Evolutionary conservation across 2,888 invertebrate species (phyloP), one percentile per base, ranked within the genome.

Genomic region (Cerastis leucographa): DNA sequence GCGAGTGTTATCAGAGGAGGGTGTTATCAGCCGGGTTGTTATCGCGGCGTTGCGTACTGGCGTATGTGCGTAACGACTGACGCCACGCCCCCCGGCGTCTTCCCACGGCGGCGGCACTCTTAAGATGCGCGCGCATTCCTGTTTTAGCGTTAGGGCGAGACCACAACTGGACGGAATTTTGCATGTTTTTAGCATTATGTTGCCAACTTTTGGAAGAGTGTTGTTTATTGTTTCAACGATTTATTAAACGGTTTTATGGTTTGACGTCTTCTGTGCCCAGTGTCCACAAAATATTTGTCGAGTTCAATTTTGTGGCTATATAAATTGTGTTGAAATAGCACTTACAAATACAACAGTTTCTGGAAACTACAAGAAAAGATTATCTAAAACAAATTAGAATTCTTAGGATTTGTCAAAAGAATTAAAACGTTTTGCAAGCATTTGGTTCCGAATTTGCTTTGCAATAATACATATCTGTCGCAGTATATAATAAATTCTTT

Each of bases 71-170:
- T 95, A 94, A 94, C 94, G 91, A 91, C 91, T 87, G 89, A 85
- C 87, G 91, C 95, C 95, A 95, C 96, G 94, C 96, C 96, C 92
- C 95, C 95, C 92, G 87, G 89, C 91, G 90, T 94, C 94, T 95
- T 94, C 91, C 87, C 89, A 86, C 89, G 87, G 86, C 86, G 87
- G 86, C 86, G 89, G 88, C 88, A 85, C 87, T 90, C 90, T 89
- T 90, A 91, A 92, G 93, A 93, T 96, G 96, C 96, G 96, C 96
- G 96, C 96, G 96, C 96, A 96, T 90, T 93, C 88, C 89, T 88
- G 90, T 90, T 91, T 90, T 89, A 76, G 78, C 77, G 80, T 95
- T 92, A 96, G 91, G 96, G 91, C 87, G 86, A 90, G 93, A 85
- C 90, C 92, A 95, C 92, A 95, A 78, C 86, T 84, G 86, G 86